A percentile compares a stretch with the other conserved stretches of the same genome.
These are phyloP conservation scores for Alligator sinensis DNA, from an alignment of 2,113 vertebrate genomes.

Conservation along the genomic window DNA sequence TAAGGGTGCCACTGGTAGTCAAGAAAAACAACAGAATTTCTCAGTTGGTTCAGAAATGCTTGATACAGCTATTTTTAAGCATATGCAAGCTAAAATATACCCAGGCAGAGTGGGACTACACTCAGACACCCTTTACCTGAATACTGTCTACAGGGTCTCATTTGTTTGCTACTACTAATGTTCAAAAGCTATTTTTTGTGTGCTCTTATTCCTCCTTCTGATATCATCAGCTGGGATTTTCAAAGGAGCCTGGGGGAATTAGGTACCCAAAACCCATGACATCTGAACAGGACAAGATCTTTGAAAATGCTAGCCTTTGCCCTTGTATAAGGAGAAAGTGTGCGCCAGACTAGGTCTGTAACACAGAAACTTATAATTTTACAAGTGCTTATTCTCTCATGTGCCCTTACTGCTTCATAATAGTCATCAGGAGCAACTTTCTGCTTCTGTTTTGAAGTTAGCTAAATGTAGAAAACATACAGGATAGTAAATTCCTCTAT, in stretches of 20 bases:
- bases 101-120: not conserved
- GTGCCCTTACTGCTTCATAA: not conserved
- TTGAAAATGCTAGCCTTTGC: not conserved
- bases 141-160: not conserved
- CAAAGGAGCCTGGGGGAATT: not conserved
- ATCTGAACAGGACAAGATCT: constrained; percentile 1
- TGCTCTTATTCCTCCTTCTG: not conserved
- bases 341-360: not conserved
- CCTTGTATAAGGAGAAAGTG: not conserved
- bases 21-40: not conserved
- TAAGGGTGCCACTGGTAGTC: not conserved
- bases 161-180: not conserved
- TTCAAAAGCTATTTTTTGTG: not conserved
- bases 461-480: not conserved
- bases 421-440: not conserved
- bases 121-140: not conserved
- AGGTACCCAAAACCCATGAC: not conserved
- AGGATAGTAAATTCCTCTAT: not conserved
- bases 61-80: not conserved
- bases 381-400: not conserved
- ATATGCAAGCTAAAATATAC: not conserved
- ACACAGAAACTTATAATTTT: not conserved
- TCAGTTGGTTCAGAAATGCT: not conserved
- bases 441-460: not conserved
- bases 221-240: not conserved